Percentiles rank a stretch among this genome's conserved stretches.
Conservation (phyloP, 1,140 invertebrate genomes). For the Neodiprion lecontei region DNA sequence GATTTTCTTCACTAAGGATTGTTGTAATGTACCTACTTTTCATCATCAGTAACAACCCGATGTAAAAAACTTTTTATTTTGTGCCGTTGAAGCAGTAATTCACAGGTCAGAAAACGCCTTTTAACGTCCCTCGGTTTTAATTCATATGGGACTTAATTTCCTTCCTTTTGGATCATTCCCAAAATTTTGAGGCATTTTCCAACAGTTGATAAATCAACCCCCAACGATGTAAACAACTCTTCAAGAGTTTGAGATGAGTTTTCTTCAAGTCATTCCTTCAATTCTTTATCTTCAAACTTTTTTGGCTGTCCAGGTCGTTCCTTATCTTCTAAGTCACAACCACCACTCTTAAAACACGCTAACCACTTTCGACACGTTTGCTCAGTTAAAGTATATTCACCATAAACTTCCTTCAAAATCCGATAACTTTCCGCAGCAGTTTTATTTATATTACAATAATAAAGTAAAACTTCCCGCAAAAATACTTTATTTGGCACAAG, state of each 20-base stretch:
- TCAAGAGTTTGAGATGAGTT: constrained; percentile 34
- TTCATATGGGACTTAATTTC: constrained; percentile 40
- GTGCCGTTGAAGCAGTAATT: constrained; percentile 28
- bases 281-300: constrained; percentile 41
- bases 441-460: constrained; percentile 27
- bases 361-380: constrained; percentile 30
- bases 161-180: constrained; percentile 40
- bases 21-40: constrained; percentile 36
- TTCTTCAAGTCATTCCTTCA: constrained; percentile 32
- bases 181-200: constrained; percentile 29
- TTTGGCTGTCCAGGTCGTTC: constrained; percentile 31
- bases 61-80: constrained; percentile 27
- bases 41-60: constrained; percentile 34
- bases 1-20: constrained; percentile 36
- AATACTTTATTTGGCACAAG: too few relatives aligned
- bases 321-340: constrained; percentile 34
- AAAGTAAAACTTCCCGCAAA: too few relatives aligned
- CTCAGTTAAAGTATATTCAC: constrained; percentile 27
- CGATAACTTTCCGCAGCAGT: constrained; percentile 27
- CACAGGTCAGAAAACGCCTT: constrained; percentile 29
- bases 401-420: constrained; percentile 26
- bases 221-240: constrained; percentile 27
- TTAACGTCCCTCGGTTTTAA: constrained; percentile 36
- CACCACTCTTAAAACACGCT: constrained; percentile 30
- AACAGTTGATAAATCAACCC: constrained; percentile 29